Base-by-base conservation (phyloP, 1,140 invertebrate species). In the Solen grandis region DNA sequence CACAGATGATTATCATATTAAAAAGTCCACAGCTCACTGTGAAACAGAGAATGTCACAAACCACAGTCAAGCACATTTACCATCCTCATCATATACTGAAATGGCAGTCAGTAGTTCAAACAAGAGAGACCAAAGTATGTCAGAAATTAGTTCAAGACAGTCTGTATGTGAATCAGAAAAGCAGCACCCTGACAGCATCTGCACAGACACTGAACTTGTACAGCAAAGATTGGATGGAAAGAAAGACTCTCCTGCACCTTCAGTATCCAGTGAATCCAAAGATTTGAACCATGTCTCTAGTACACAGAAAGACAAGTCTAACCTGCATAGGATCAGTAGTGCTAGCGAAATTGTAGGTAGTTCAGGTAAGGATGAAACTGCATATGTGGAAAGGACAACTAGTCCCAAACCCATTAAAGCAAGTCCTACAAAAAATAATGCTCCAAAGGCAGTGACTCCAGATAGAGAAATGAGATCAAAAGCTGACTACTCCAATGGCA, bases 361-460 rank as follows among this genome's bases (percentile, higher is more conserved):
- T 46, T 46, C 41, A 46, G 41, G 41, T 46, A 46, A 46, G 19
- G 41, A 46, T 10, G 19, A 19, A 46, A 46, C 41, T 46, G 8
- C 41, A 46, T 8, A 46, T 10, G 19, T 8, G 41, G 41, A 46
- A 57, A 76, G 10, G 50, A 52, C 54, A 31, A 46, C 27, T 10
- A 63, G 19, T 8, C 22, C 13, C 19, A 65, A 10, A 14, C 19
- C 41, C 73, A 76, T 14, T 35, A 62, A 65, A 60, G 41, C 31
- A 46, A 52, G 62, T 65, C 59, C 59, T 41, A 54, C 10, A 38
- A 65, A 62, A n/a, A 54, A 63, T 36, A n/a, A 46, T 33, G 55
- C 72, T 46, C 19, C 73, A 65, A 65, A 63, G 65, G 46, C 73
- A 52, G 54, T 36, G 36, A 76, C 5, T 76, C 36, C 62, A 65